Evolutionary conservation across 2,888 invertebrate genomes (phyloP), one percentile per base, ranked within the genome.

Genomic region (Nezara viridula): DNA sequence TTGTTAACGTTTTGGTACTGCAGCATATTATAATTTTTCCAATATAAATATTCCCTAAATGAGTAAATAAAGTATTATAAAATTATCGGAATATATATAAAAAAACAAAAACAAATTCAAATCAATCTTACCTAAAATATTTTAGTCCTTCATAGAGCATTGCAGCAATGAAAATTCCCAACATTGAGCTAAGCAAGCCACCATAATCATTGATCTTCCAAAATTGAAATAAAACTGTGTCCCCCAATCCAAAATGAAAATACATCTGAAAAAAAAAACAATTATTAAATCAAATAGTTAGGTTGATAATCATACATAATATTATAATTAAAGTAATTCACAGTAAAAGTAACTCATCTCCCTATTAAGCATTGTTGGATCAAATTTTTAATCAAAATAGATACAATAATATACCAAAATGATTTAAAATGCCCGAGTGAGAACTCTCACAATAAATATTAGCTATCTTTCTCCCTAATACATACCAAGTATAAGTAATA

Each of bases 101-200:
- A 60, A 37, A n/a, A n/a, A n/a, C n/a, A n/a, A 24, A 81, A 85
- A 81, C 14, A 47, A 1, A 85, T 88, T 7, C 27, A 77, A 50
- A 49, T 47, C 21, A 44, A 49, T 55, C 55, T 92, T 93, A 95
- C 93, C 96, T 94, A 91, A 95, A 96, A 93, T 97, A 98, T 94
- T 99, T 99, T 6, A 99, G 94, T 0, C 98, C 98, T 94, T 99
- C 99, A 93, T 99, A 99, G 47, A 98, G 94, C 88, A 98, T 95
- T 12, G 98, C 98, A 95, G 99, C 95, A 91, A 98, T 94, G 92
- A 98, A 97, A 92, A 99, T 97, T 85, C 96, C 97, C 91, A 98
- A 93, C 94, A 98, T 98, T 9, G 99, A 98, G 81, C 96, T 97
- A 90, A 98, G 93, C 91, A 99, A 95, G 90, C 97, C 97, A 85